phyloP scores from a whole-genome alignment of 1,140 invertebrate species.

The Dreissena polymorpha region DNA sequence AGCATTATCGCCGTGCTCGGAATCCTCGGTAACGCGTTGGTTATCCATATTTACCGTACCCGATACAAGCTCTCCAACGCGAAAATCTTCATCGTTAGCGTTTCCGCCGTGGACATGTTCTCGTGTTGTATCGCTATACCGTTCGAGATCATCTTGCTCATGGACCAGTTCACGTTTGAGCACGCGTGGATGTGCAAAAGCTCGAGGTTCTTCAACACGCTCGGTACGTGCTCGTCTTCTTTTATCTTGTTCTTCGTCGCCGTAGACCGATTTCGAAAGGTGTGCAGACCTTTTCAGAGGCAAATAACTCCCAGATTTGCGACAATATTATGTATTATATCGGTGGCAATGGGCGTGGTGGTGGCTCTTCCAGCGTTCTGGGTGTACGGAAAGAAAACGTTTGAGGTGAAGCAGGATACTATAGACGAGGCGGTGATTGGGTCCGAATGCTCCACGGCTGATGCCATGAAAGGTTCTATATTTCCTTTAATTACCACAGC shows the following conservation, averaged over 20 bases:
- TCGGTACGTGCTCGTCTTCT: slow-evolving; percentile 4
- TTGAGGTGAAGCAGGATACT: background rate
- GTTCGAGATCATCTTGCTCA: slow-evolving; percentile 7
- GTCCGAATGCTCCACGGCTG: slow-evolving; percentile 25
- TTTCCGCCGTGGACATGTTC: slow-evolving; percentile 34
- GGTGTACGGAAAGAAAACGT: slow-evolving; percentile 20
- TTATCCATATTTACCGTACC: slow-evolving; percentile 41
- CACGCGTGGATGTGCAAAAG: slow-evolving; percentile 27
- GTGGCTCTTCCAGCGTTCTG: background rate
- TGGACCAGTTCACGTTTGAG: slow-evolving; percentile 8
- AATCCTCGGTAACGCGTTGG: slow-evolving; percentile 43
- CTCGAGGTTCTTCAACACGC: slow-evolving; percentile 23
- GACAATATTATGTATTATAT: background rate
- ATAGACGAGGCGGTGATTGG: background rate
- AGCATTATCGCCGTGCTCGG: slow-evolving; percentile 24
- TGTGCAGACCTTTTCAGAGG: slow-evolving; percentile 26
- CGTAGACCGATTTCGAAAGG: slow-evolving; percentile 37
- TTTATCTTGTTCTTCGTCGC: slow-evolving; percentile 33
- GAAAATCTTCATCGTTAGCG: slow-evolving; percentile 15
- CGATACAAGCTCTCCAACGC: slow-evolving; percentile 19
- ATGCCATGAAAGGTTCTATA: slow-evolving; percentile 8
- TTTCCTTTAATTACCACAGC: slow-evolving; percentile 20
- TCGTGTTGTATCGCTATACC: slow-evolving; percentile 34
- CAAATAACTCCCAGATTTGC: slow-evolving; percentile 33
- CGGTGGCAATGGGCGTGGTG: background rate